Base-by-base conservation (phyloP, 2,113 vertebrate genomes). In the Crotalus tigris region DNA sequence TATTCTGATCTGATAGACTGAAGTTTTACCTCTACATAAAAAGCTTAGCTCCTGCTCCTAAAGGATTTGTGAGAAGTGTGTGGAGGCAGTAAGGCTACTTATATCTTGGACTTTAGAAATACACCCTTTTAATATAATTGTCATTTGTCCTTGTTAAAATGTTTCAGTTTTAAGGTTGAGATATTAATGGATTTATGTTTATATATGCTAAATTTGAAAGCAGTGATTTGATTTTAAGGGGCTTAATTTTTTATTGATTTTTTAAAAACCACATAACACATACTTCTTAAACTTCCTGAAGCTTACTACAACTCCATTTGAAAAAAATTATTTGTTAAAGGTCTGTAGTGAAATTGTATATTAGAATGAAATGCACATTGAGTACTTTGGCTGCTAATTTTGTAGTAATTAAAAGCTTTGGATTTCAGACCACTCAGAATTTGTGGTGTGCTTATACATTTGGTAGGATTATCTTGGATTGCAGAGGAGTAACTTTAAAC, bases 41-140 rank as follows among this genome's bases (percentile, higher is more conserved):
- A 90, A 89, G 92, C 21, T 81, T 54, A 85, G 87, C n/a, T 92
- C 33, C 53, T 89, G 5, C 53, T 49, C 26, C 69, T 85, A 90
- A 92, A 93, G 90, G 44, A 75, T 86, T 93, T 55, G n/a, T 92
- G 29, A 59, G 44, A 92, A 85, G 11, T 90, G 44, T 90, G 29
- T 86, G 55, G 44, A 85, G 26, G 39, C 44, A n/a, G 29, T 85
- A 29, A 44, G 44, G 5, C 24, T 51, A 17, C 69, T 85, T 88
- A 39, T n/a, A 44, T 61, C 61, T 61, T 46, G 51, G 44, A 59
- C 75, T 51, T 86, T 57, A 44, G 39, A 86, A 61, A 46, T 93
- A 90, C 21, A 2, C 29, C 44, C 2, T 49, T 86, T 54, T 39
- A 88, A 51, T 15, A n/a, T 39, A 55, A 29, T 85, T 85, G 29